Base-by-base conservation (phyloP, 1,140 invertebrate genomes). In the Chymomyza costata region DNA sequence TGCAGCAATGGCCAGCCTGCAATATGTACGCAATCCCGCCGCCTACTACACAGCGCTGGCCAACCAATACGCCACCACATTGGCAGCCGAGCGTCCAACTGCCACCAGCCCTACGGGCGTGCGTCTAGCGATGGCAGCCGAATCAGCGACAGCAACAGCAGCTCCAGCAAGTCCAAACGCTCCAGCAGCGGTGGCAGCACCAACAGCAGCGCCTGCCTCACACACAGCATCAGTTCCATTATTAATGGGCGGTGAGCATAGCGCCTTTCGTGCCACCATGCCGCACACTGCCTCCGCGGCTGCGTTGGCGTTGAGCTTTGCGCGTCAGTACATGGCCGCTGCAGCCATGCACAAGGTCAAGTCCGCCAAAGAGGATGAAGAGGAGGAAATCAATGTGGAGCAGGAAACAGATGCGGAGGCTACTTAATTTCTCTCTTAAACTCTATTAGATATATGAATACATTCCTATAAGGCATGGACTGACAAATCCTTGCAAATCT, bases 231-330 rank as follows among this genome's bases (percentile, higher is more conserved):
- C 84, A 86, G 76, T 62, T 86, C 84, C 84, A 86, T 86, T 86
- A 86, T 86, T 73, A 83, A 94, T 94, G 92, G 93, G 93, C 80
- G 94, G 94, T 85, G 93, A 95, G 87, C 93, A 94, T 89, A 94
- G 92, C 82, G 94, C 94, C 1, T 95, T 95, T 86, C 92, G 91
- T 39, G 89, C 92, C 5, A 88, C 91, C 25, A 16, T 64, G 37
- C 38, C 57, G 30, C n/a, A n/a, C n/a, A 40, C 58, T n/a, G 71
- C 65, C 2, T 70, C 68, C 18, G 84, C 87, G 83, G 69, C 69
- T 0, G 84, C 87, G 74, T 85, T 87, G 69, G 68, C 86, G 81
- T 61, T 86, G 66, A 84, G 84, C 84, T 71, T 87, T 83, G 34
- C 89, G 84, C 52, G 88, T 78, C 53, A 85, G 86, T 74, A 88